These are phyloP conservation scores for Vipera latastei DNA, from an alignment of 2,797 vertebrate genomes.

Conservation along the genomic window DNA sequence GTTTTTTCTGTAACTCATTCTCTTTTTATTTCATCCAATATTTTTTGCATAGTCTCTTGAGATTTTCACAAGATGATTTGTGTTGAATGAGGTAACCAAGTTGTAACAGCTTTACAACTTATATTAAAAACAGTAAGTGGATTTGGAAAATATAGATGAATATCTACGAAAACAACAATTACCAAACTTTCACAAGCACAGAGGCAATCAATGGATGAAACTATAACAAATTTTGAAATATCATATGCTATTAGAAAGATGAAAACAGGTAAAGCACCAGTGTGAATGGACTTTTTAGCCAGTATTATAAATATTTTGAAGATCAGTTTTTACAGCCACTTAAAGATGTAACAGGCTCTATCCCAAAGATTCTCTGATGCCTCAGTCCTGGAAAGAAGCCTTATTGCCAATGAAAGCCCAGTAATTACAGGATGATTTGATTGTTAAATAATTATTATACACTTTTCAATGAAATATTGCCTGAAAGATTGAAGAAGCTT, in stretches of 20 bases:
- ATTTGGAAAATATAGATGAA: background rate
- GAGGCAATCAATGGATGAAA: background rate
- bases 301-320: background rate
- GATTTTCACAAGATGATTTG: background rate
- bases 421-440: background rate
- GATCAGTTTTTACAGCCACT: background rate
- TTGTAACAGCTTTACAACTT: background rate
- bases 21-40: background rate
- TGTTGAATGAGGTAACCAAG: background rate
- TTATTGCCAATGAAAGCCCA: background rate
- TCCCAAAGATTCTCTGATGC: background rate
- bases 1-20: background rate
- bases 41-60: background rate
- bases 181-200: background rate
- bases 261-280: background rate
- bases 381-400: background rate
- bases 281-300: background rate
- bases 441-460: background rate
- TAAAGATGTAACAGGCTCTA: background rate
- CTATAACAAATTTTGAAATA: background rate
- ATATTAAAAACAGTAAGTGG: background rate
- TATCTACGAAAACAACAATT: background rate
- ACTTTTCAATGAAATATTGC: background rate
- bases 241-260: background rate
- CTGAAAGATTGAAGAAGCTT: background rate